Conservation (phyloP, 2,113 vertebrate genomes). For the Columba janthina region DNA sequence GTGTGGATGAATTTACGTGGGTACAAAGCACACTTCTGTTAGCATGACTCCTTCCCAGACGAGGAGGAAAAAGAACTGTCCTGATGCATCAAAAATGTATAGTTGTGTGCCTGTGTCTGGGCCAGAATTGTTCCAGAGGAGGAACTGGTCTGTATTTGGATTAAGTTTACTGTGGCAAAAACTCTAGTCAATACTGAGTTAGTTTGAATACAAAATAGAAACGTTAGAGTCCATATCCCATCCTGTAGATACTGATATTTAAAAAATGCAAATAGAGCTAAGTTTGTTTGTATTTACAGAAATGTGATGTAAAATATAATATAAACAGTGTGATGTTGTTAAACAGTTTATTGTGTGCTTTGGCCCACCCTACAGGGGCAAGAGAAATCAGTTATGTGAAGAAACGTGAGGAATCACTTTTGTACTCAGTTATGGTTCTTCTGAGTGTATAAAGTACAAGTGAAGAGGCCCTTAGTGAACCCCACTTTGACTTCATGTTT, state of each 20-base stretch:
- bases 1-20: neutral
- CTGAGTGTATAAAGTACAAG: neutral
- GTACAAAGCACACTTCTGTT: conserved; percentile 1
- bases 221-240: neutral
- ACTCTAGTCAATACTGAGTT: neutral
- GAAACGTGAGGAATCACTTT: neutral
- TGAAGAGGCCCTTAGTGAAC: neutral
- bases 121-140: neutral
- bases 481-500: neutral
- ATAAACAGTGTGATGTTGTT: neutral
- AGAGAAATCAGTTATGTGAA: neutral
- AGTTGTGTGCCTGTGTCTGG: neutral
- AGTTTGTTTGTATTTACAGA: neutral
- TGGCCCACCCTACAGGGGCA: neutral
- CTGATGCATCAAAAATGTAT: neutral
- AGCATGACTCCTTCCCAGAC: fast-evolving
- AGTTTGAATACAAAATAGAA: neutral
- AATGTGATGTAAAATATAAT: neutral
- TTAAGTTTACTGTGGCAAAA: neutral
- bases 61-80: neutral
- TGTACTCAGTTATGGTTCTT: neutral
- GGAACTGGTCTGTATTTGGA: neutral
- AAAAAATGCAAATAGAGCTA: neutral
- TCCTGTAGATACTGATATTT: neutral
- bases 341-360: neutral